Percentiles rank a stretch among this genome's conserved stretches.
Conservation (phyloP, 2,797 vertebrate species). For the Lepus townsendii region DNA sequence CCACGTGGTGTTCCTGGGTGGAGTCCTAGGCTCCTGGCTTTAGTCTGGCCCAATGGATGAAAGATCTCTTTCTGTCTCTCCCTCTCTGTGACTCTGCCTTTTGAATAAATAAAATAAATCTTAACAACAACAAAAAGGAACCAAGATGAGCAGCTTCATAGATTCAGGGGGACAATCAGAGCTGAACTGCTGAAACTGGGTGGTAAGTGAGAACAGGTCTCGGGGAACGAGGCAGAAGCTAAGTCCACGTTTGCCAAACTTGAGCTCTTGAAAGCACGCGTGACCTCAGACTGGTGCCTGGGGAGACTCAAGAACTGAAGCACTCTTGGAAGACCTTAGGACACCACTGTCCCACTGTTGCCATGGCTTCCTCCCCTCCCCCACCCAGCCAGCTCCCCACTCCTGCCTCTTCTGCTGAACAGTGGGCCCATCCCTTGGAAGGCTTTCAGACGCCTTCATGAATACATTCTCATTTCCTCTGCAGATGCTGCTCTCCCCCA, state of each 20-base stretch:
- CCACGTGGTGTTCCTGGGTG: too few relatives aligned
- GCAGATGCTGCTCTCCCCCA: conserved; percentile 40
- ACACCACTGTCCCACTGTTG: background rate
- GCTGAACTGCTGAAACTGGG: background rate
- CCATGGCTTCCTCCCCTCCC: background rate
- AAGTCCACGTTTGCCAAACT: background rate
- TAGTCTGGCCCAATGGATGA: too few relatives aligned
- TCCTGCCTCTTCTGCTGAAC: background rate
- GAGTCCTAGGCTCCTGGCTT: too few relatives aligned
- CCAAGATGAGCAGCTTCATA: background rate
- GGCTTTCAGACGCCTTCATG: conserved; percentile 51
- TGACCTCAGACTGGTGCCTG: background rate
- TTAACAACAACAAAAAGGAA: background rate
- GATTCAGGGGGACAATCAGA: background rate
- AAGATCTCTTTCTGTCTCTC: too few relatives aligned
- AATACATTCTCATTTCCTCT: conserved; percentile 54
- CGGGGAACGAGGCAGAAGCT: background rate
- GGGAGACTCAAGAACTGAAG: background rate
- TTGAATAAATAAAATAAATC: too few relatives aligned
- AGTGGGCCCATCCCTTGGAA: conserved; percentile 28
- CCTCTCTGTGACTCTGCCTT: too few relatives aligned
- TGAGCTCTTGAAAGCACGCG: background rate
- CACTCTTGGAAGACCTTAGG: background rate
- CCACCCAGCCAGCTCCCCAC: background rate
- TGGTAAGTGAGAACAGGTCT: background rate